A percentile compares a stretch with the other conserved stretches of the same genome.
These are phyloP conservation scores for Pangasius mekongensis DNA, from an alignment of 2,797 vertebrate genomes.

Conservation along the genomic window DNA sequence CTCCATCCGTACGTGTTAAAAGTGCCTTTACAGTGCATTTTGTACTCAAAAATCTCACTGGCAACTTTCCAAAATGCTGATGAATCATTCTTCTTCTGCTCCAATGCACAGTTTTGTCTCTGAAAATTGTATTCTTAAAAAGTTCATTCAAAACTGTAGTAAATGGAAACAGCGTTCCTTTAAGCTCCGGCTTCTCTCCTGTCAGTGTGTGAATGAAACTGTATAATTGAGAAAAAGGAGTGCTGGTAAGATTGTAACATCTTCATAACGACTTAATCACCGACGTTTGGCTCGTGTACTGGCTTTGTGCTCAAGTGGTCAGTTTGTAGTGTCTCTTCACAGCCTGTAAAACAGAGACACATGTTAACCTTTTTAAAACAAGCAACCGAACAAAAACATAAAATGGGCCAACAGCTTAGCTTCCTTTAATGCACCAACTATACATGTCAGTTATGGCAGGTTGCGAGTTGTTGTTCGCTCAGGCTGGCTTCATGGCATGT, in stretches of 20 bases:
- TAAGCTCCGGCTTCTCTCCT: neutral
- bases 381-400: neutral
- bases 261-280: neutral
- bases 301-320: slow-evolving; percentile 10
- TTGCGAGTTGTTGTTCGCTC: neutral
- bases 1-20: neutral
- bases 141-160: neutral
- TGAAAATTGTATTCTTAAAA: neutral
- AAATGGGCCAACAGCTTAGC: neutral
- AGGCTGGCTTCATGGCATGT: slow-evolving; percentile 46
- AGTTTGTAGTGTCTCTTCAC: slow-evolving; percentile 2
- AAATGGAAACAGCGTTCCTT: neutral
- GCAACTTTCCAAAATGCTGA: neutral
- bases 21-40: slow-evolving; percentile 11
- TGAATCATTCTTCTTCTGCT: neutral
- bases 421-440: neutral
- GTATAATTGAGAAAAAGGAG: neutral
- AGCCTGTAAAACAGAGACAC: slow-evolving; percentile 17
- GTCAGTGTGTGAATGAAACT: neutral
- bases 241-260: slow-evolving; percentile 28
- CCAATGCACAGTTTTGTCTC: neutral
- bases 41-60: neutral
- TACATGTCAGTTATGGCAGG: neutral
- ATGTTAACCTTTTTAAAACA: neutral
- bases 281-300: neutral